A percentile compares a stretch with the other conserved stretches of the same genome.
These are phyloP conservation scores for Pristionchus pacificus DNA, from an alignment of 1,140 invertebrate species.

Conservation along the genomic window DNA sequence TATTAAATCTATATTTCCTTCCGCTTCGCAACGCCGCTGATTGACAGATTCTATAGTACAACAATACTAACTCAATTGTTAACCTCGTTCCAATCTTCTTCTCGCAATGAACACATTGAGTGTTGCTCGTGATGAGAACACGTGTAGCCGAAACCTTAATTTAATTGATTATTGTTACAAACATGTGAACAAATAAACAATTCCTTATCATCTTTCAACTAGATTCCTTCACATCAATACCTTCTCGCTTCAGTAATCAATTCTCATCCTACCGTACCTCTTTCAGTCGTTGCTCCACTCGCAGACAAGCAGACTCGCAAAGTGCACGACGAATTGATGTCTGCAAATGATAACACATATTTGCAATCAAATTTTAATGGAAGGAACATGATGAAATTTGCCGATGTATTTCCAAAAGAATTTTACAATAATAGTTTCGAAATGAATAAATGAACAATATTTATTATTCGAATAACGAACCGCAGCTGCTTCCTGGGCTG, in stretches of 20 bases:
- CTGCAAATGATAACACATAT: background rate
- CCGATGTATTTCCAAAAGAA: background rate
- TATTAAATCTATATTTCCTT: background rate
- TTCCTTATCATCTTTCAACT: background rate
- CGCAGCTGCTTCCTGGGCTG: slow-evolving; percentile 7
- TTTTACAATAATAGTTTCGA: background rate
- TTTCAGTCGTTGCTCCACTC: background rate
- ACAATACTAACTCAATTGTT: background rate
- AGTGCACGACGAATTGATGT: background rate
- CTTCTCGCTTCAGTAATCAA: no score
- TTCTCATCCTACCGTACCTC: no score
- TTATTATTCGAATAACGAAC: background rate
- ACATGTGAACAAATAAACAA: no score
- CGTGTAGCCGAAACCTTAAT: no score
- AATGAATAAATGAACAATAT: background rate
- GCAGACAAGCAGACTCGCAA: background rate
- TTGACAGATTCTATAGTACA: background rate
- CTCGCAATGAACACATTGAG: background rate
- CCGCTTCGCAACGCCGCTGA: background rate
- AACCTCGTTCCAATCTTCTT: background rate
- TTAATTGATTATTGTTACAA: no score
- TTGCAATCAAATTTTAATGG: background rate
- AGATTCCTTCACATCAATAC: background rate
- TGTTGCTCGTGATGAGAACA: background rate
- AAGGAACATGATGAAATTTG: no score